Base-by-base conservation (phyloP, 2,113 vertebrate genomes). In the Caranx ignobilis region DNA sequence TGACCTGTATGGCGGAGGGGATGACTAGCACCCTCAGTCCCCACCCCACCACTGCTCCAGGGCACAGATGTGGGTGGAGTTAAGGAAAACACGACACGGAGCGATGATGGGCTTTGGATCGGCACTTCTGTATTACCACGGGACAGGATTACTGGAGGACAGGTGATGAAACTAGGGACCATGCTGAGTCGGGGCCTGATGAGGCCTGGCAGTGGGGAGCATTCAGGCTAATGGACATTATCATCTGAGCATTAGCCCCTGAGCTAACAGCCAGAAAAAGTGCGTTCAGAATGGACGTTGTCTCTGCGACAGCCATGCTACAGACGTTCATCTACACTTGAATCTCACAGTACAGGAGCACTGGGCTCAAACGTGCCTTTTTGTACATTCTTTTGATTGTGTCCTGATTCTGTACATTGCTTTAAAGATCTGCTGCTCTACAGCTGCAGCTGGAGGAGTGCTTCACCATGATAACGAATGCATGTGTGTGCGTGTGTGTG, bases 281-380 rank as follows among this genome's bases (percentile, higher is more conserved):
- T 75, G 70, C 45, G 2, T 71, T 82, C 61, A 60, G 79, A 69
- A 21, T 55, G 12, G 56, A 73, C 31, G 56, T 73, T 78, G 43
- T 80, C 71, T 57, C 67, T 68, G 10, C 11, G 61, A 83, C 81
- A 86, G 81, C 88, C 86, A 95, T 95, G 94, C 94, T 88, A 90
- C 88, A 95, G 96, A 96, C 94, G 94, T 96, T 97, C 96, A 96
- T 96, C 96, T 96, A 97, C 97, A 98, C 97, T 98, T 99, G 97
- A 98, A 98, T 97, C 97, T 98, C 96, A 97, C 97, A 97, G 97
- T 97, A 96, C 96, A 98, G 96, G 97, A 98, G 97, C 97, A 97
- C 97, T 97, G 97, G 96, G 97, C 97, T 98, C 96, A 97, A 98
- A 98, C 93, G 98, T 99, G 98, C 98, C 98, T 99, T 99, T 98